These are phyloP conservation scores for Neomonachus schauinslandi DNA, from an alignment of 2,113 vertebrate genomes.

Conservation along the genomic window DNA sequence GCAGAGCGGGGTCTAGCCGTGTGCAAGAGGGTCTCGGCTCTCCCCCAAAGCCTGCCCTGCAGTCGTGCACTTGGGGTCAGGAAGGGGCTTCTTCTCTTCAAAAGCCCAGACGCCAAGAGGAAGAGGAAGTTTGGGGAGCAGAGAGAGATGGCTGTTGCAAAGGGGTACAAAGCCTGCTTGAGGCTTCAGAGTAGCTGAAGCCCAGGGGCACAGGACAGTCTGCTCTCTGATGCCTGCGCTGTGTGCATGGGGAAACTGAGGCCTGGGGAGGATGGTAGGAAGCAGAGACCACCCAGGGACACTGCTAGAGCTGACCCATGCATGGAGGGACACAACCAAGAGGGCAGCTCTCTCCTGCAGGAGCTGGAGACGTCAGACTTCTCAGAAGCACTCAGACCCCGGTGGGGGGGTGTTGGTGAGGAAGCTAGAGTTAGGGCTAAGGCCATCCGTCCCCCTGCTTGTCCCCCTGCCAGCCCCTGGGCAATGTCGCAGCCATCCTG, in stretches of 20 bases:
- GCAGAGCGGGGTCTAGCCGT: neutral
- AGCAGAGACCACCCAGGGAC: rapidly evolving
- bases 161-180: rapidly evolving
- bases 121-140: neutral
- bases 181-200: neutral
- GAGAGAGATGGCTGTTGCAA: rapidly evolving
- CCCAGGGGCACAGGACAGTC: neutral
- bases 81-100: rapidly evolving
- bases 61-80: rapidly evolving
- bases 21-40: rapidly evolving
- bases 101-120: neutral
- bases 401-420: rapidly evolving
- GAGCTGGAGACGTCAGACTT: rapidly evolving
- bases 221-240: neutral
- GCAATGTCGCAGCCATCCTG: neutral
- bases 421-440: rapidly evolving
- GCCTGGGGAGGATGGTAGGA: neutral
- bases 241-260: neutral
- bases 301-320: rapidly evolving
- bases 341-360: rapidly evolving
- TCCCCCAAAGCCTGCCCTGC: neutral
- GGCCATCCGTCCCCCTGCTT: rapidly evolving
- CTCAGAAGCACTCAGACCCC: neutral
- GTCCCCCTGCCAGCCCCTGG: rapidly evolving
- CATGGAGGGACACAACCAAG: rapidly evolving